phyloP scores from a whole-genome alignment of 2,797 vertebrate species.

The Rhabdomys pumilio region DNA sequence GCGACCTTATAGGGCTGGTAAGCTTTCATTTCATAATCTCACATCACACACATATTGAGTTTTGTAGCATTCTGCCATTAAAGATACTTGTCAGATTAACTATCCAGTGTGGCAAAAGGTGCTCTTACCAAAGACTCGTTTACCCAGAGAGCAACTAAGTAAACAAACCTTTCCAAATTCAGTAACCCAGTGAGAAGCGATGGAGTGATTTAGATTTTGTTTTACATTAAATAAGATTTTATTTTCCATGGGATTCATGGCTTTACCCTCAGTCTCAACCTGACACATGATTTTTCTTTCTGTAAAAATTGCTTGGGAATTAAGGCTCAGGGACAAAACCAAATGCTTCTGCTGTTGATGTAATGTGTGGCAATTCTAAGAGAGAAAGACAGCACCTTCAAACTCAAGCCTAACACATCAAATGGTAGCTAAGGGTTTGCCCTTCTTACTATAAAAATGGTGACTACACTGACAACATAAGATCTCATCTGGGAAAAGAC shows the following conservation, averaged over 20 bases:
- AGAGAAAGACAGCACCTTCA: background rate
- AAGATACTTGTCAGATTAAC: slow-evolving; percentile 32
- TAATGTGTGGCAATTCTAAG: background rate
- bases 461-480: background rate
- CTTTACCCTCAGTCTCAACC: background rate
- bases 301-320: background rate
- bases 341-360: background rate
- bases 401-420: background rate
- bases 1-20: slow-evolving; percentile 46
- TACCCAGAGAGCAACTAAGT: slow-evolving; percentile 48
- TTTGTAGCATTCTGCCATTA: slow-evolving; percentile 46
- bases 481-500: slow-evolving; percentile 30
- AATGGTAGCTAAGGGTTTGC: background rate
- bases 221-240: slow-evolving; percentile 39
- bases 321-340: background rate
- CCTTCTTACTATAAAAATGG: background rate
- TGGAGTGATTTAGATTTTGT: background rate
- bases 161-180: background rate
- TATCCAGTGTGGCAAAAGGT: background rate
- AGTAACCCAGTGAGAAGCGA: background rate
- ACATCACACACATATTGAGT: slow-evolving; percentile 21
- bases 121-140: background rate
- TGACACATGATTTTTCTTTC: background rate
- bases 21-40: slow-evolving; percentile 57
- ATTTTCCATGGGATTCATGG: background rate